Evolutionary conservation across 2,888 invertebrate genomes (phyloP), one percentile per base, ranked within the genome.

Genomic region (Diarsia dahlii): DNA sequence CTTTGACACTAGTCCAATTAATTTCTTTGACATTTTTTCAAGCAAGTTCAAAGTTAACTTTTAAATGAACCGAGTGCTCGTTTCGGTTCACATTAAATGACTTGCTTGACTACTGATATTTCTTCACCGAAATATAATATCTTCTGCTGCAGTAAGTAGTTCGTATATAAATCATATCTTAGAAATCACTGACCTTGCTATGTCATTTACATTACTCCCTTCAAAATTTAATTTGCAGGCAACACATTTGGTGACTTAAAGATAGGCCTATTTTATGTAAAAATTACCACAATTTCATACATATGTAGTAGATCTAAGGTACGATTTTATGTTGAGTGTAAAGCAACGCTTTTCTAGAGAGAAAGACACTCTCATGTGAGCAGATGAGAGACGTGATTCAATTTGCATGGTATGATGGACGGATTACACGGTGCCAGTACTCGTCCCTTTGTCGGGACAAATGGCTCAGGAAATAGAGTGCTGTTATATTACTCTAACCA

Each of bases 311-410:
- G 69, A 75, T 78, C 28, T 58, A 75, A 76, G 65, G 87, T 80
- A 83, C 67, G 71, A 78, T 85, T 84, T 85, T 85, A 87, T 78
- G 85, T 88, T 73, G 76, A 81, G 84, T 83, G 88, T 84, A 85
- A 86, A 87, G 84, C 86, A 84, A 84, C 84, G 89, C 85, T 89
- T 89, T 91, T 87, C 87, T 84, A 87, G 87, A 87, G 86, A 87
- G 89, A 90, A 90, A 91, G 90, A 91, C 90, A 92, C 90, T 88
- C 85, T 91, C 91, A 89, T 92, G 90, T 90, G 92, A 91, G 92
- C 93, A 92, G 93, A 95, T 94, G 95, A 93, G 92, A 93, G 93
- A 94, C 95, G 95, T 95, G 95, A 95, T 95, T 95, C 94, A 95
- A 96, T 96, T 95, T 96, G 93, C 94, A 95, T 95, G 92, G 89